Evolutionary conservation across 2,113 vertebrate species (phyloP).

Genomic region (Chloropsis cyanopogon): DNA sequence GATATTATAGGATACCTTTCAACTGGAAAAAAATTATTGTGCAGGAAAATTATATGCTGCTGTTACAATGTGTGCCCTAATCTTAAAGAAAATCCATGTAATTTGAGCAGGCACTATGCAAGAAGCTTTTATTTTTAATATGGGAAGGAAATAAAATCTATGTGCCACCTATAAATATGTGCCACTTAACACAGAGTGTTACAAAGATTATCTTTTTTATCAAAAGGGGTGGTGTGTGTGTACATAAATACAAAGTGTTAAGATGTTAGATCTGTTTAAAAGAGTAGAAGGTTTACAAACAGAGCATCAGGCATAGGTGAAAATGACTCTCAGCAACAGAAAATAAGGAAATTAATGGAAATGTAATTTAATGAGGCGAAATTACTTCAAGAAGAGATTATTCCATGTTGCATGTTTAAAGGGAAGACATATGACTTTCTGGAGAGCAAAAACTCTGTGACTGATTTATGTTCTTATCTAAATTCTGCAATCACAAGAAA

Average conservation of each 20-base stretch:
- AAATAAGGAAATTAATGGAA: background rate
- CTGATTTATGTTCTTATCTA: background rate
- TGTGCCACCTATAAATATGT: background rate
- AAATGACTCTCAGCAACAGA: background rate
- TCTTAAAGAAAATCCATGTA: slow-evolving; percentile 65
- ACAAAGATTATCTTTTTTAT: slow-evolving; percentile 24
- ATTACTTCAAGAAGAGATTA: background rate
- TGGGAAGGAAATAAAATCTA: slow-evolving; percentile 6
- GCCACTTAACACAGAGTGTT: slow-evolving; percentile 2
- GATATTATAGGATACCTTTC: slow-evolving; percentile 69
- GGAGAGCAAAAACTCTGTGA: background rate
- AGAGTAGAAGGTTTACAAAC: background rate
- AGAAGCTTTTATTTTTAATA: slow-evolving; percentile 30
- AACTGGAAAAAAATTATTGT: slow-evolving; percentile 69
- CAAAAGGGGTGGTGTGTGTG: background rate
- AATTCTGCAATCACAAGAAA: background rate
- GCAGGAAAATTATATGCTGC: slow-evolving; percentile 68
- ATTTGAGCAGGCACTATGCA: slow-evolving; percentile 50
- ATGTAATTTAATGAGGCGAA: slow-evolving; percentile 10
- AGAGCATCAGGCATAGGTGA: background rate
- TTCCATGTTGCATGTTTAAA: background rate
- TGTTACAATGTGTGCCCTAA: slow-evolving; percentile 60
- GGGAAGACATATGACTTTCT: background rate
- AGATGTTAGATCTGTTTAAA: background rate
- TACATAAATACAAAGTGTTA: background rate